These are phyloP conservation scores for Papilio polytes DNA, from an alignment of 1,140 invertebrate genomes.

Conservation along the genomic window DNA sequence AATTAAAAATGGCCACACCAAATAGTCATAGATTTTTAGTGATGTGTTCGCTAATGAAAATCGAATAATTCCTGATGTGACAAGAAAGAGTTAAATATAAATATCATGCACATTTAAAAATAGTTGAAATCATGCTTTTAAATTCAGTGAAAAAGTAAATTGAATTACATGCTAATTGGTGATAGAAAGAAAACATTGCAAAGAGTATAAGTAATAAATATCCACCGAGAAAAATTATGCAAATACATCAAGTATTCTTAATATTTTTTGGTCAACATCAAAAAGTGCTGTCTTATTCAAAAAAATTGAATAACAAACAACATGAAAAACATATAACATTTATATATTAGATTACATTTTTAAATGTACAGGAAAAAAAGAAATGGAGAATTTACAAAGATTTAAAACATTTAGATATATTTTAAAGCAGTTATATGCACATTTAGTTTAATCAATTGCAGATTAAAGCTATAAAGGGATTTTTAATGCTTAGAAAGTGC, in stretches of 20 bases:
- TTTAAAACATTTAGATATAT: constrained; percentile 24
- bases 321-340: not conserved
- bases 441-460: constrained; percentile 15
- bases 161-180: constrained; percentile 54
- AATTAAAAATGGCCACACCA: constrained; percentile 74
- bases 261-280: not conserved
- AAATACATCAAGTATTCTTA: not conserved
- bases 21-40: constrained; percentile 64
- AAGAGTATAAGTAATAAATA: constrained; percentile 70
- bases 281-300: not conserved
- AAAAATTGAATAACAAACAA: not conserved
- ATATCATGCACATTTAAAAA: constrained; percentile 56
- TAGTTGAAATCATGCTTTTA: constrained; percentile 58
- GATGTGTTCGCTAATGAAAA: constrained; percentile 53
- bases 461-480: constrained; percentile 2
- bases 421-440: constrained; percentile 17
- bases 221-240: constrained; percentile 52
- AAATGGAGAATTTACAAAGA: not conserved
- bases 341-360: constrained; percentile 9
- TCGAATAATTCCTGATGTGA: not conserved
- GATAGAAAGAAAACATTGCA: constrained; percentile 80
- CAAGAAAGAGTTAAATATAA: constrained; percentile 27
- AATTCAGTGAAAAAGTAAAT: constrained; percentile 45
- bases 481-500: constrained; percentile 35
- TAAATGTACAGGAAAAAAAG: not conserved